A percentile compares a stretch with the other conserved stretches of the same genome.
These are phyloP conservation scores for Arctopsyche grandis DNA, from an alignment of 1,140 invertebrate genomes.

Conservation along the genomic window DNA sequence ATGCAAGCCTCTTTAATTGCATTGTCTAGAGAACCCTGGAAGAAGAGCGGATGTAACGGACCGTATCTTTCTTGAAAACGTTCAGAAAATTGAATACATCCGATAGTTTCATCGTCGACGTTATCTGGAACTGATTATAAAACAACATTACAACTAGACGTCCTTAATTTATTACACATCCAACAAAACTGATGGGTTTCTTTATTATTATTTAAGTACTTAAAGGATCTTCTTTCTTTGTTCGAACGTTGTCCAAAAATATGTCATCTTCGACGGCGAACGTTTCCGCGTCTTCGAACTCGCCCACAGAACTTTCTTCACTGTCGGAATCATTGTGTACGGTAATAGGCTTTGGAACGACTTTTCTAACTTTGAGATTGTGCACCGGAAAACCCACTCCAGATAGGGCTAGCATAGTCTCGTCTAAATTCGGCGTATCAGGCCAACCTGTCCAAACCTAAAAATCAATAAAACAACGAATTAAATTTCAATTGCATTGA, in stretches of 20 bases:
- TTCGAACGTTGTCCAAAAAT: constrained; percentile 78
- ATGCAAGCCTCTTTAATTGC: constrained; percentile 88
- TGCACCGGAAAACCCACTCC: constrained; percentile 78
- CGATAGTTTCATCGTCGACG: constrained; percentile 85
- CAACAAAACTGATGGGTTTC: background rate
- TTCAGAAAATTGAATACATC: constrained; percentile 85
- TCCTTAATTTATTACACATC: background rate
- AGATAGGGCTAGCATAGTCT: constrained; percentile 74
- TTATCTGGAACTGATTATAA: constrained; percentile 83
- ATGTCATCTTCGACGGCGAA: constrained; percentile 88
- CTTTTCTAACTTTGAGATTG: constrained; percentile 70
- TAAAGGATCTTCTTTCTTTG: constrained; percentile 77
- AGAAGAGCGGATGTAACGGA: constrained; percentile 87
- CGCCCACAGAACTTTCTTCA: constrained; percentile 80
- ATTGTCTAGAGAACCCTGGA: constrained; percentile 88
- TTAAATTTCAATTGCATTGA: too few relatives aligned
- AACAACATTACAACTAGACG: background rate
- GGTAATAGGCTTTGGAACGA: constrained; percentile 63
- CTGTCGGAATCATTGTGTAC: constrained; percentile 68
- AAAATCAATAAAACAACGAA: constrained; percentile 24
- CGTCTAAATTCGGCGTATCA: constrained; percentile 63
- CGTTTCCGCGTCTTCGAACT: constrained; percentile 85
- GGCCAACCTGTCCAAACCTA: constrained; percentile 72
- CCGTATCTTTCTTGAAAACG: constrained; percentile 87
- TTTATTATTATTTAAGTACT: constrained; percentile 69